Conservation (phyloP, 2,113 vertebrate species). For the Urocolius indicus region DNA sequence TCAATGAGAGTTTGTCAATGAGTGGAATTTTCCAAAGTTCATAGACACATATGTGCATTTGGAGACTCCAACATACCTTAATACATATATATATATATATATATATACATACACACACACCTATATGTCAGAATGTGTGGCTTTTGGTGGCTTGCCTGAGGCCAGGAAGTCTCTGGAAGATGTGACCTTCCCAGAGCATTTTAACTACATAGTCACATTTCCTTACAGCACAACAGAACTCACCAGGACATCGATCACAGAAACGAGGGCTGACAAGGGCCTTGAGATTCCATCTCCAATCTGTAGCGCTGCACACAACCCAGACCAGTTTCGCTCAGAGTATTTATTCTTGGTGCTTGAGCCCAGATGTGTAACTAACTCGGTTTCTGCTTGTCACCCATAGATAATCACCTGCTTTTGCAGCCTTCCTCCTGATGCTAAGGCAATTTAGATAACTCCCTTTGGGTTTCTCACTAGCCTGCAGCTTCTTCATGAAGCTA, state of each 20-base stretch:
- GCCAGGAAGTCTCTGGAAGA: background rate
- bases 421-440: background rate
- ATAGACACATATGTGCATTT: background rate
- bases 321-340: background rate
- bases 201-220: background rate
- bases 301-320: background rate
- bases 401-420: background rate
- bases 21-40: background rate
- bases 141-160: background rate
- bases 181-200: background rate
- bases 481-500: background rate
- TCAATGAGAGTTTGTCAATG: background rate
- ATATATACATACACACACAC: too few relatives aligned
- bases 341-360: background rate
- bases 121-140: rapidly evolving
- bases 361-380: background rate
- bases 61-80: background rate
- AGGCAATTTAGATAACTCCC: background rate
- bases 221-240: background rate
- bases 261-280: background rate
- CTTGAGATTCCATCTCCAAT: background rate
- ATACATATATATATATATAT: background rate
- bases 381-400: background rate
- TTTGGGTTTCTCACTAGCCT: background rate
- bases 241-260: background rate